phyloP scores from a whole-genome alignment of 2,888 invertebrate genomes.

The Orthosia gothica region DNA sequence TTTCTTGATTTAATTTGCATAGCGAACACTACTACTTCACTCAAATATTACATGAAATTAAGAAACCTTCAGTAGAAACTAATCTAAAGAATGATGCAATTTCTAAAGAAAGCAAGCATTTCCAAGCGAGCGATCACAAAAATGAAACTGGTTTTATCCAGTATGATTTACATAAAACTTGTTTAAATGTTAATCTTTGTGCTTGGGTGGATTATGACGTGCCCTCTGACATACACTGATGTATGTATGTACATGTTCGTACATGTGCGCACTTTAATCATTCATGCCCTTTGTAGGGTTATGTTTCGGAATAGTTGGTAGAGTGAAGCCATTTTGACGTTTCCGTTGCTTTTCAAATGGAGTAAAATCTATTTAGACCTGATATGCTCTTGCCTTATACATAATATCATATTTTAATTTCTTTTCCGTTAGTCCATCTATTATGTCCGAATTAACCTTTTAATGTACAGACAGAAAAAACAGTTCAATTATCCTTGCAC shows the following conservation, averaged over 20 bases:
- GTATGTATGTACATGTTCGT: conserved; percentile 22
- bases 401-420: neutral
- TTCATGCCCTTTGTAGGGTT: conserved; percentile 64
- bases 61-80: conserved; percentile 60
- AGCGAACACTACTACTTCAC: conserved; percentile 40
- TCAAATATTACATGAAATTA: conserved; percentile 53
- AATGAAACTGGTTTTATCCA: conserved; percentile 80
- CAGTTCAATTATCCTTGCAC: neutral
- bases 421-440: neutral
- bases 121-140: conserved; percentile 79
- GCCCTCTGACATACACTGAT: conserved; percentile 77
- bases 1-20: conserved; percentile 37
- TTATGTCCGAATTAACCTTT: neutral
- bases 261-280: conserved; percentile 66
- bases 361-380: conserved; percentile 24
- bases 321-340: conserved; percentile 53
- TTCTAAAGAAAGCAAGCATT: conserved; percentile 72
- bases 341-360: conserved; percentile 27
- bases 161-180: conserved; percentile 89
- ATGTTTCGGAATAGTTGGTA: conserved; percentile 60
- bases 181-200: conserved; percentile 90
- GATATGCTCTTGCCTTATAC: no score
- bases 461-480: neutral
- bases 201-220: conserved; percentile 85
- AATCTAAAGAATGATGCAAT: conserved; percentile 72